Base-by-base conservation (phyloP, 2,888 invertebrate species). In the Xestoiulus laeticollis region DNA sequence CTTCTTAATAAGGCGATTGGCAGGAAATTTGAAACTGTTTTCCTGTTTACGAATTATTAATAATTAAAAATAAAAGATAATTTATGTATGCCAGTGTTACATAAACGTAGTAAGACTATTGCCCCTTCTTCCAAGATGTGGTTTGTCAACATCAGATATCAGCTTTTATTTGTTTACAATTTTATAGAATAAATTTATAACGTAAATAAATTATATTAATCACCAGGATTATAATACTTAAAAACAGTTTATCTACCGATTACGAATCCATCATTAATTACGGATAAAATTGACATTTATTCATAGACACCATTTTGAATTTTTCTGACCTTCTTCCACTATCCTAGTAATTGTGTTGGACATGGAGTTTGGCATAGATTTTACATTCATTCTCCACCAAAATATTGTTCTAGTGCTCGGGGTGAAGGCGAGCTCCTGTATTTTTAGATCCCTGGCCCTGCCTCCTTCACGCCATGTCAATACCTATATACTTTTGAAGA, bases 371-470 rank as follows among this genome's bases (percentile, higher is more conserved):
- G 78, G 2, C 78, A 26, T 30, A 30, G 78, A 78, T 14, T 78
- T 30, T 19, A 30, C 26, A 78, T 78, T 78, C 78, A 30, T 78
- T 78, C 78, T 30, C 26, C 1, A 26, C 78, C 4, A 78, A 78
- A 22, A 10, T 68, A 16, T 48, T 48, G 14, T 14, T 68, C 8
- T 68, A n/a, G 30, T 78, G 78, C 78, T 78, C 14, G 78, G 78
- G 78, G 78, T 78, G 78, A 78, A 78, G 78, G 78, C 78, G 26
- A 30, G 78, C 78, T 78, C 78, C 78, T 78, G 78, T 78, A 78
- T 78, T 78, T 78, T 78, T 78, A 78, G 78, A 78, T 78, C 78
- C 30, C 78, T 78, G 78, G 78, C 78, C 78, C 78, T 30, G 78
- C 78, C 78, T 78, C 78, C 78, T 78, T 78, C 78, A 78, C 30